phyloP scores from a whole-genome alignment of 1,140 invertebrate species.

The Pissodes strobi region DNA sequence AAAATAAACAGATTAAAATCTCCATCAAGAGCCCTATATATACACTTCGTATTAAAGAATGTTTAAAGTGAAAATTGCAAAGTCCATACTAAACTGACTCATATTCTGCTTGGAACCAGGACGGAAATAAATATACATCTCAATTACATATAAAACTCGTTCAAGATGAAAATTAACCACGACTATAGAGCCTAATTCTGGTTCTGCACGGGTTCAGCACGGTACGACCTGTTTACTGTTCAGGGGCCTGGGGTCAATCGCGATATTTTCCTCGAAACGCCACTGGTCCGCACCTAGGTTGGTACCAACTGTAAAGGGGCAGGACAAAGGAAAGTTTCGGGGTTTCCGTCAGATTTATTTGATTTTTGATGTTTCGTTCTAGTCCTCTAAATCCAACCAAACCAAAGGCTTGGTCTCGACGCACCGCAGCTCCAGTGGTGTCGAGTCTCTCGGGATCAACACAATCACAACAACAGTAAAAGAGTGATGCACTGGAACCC shows the following conservation, averaged over 20 bases:
- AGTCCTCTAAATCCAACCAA: slow-evolving; percentile 47
- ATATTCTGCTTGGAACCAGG: no score
- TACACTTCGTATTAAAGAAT: no score
- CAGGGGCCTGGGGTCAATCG: slow-evolving; percentile 85
- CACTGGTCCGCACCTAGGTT: slow-evolving; percentile 88
- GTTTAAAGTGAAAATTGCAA: no score
- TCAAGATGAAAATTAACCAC: no score
- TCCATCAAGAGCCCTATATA: no score
- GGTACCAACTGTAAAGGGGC: slow-evolving; percentile 72
- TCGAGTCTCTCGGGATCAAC: slow-evolving; percentile 66
- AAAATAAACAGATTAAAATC: no score
- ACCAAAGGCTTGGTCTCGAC: slow-evolving; percentile 64
- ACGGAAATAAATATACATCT: no score
- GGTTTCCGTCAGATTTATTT: slow-evolving; percentile 84
- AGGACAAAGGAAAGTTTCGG: slow-evolving; percentile 74
- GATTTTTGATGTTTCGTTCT: slow-evolving; percentile 7
- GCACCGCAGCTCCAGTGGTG: slow-evolving; percentile 63
- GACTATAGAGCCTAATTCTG: no score
- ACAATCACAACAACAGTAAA: slow-evolving; percentile 61
- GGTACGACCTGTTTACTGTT: no score
- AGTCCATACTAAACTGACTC: no score
- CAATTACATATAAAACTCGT: no score
- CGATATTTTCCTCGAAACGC: slow-evolving; percentile 90
- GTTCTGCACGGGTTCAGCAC: no score
- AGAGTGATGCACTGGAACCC: slow-evolving; percentile 69